Base-by-base conservation (phyloP, 2,888 invertebrate genomes). In the Torymus auratus region DNA sequence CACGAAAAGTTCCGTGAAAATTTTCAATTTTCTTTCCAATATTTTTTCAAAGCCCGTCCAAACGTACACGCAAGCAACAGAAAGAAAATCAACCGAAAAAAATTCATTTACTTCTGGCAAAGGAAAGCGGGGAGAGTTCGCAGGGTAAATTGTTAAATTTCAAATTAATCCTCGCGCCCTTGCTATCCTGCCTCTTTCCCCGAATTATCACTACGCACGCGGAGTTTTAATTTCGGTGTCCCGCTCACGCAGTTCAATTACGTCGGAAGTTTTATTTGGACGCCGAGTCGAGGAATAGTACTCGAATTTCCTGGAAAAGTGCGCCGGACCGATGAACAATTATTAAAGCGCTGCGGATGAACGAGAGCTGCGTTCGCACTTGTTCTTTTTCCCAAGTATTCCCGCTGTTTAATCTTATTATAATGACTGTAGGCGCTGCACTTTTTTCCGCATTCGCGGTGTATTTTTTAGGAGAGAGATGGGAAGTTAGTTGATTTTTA, bases 191-290 rank as follows among this genome's bases (percentile, higher is more conserved):
- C 53, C 20, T 52, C 12, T 15, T 53, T 65, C 64, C 15, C 14
- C 62, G 61, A 73, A 79, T 69, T 56, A 79, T 64, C 55, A 65
- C 41, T 4, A 12, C 7, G 28, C n/a, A 41, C 15, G 41, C n/a
- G 60, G 60, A 23, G 53, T 74, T 79, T 74, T 74, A 73, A 79
- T 74, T 79, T 69, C 20, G 53, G 55, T 69, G 73, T 67, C 67
- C 50, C 60, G 11, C 60, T 5, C n/a, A 17, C 20, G 62, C 50
- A 58, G 68, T 73, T 72, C 72, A 73, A 73, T 78, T 78, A 73
- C 41, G n/a, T 17, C 55, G 65, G 20, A 41, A 68, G 55, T 73
- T 72, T 76, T 61, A 76, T 76, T 77, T 68, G 53, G 14, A 67
- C 53, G 41, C 50, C 17, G 20, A 64, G 64, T 53, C 41, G 53